Conservation (phyloP, 2,888 invertebrate species). For the Nipponacmea schrenckii region DNA sequence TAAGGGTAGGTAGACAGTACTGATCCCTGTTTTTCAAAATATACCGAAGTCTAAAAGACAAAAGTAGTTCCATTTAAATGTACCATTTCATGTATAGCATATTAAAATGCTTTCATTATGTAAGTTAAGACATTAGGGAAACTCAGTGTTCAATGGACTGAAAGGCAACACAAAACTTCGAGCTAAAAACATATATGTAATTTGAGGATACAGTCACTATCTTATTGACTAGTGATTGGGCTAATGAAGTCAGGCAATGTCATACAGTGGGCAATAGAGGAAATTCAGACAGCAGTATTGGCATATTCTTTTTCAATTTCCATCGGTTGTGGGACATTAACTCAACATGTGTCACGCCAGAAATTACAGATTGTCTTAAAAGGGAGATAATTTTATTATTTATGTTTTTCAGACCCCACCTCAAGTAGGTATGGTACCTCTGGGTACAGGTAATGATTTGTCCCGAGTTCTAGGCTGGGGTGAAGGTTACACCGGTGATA, state of each 20-base stretch:
- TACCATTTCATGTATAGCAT: not conserved
- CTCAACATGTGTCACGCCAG: too few species aligned
- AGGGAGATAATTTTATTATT: not conserved
- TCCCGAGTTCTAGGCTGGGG: constrained; percentile 92
- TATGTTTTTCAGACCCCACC: constrained; percentile 74
- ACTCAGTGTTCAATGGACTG: too few species aligned
- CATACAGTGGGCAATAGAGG: not conserved
- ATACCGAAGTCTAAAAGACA: too few species aligned
- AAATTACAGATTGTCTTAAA: not conserved
- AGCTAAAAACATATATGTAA: too few species aligned
- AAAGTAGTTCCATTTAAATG: not conserved
- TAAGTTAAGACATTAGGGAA: not conserved
- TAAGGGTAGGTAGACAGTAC: constrained; percentile 73
- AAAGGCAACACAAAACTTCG: not conserved
- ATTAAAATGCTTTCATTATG: not conserved
- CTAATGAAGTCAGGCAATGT: not conserved
- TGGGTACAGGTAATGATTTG: constrained; percentile 96
- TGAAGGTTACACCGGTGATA: constrained; percentile 77
- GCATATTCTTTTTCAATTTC: too few species aligned
- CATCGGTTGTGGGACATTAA: too few species aligned
- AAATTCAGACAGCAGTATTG: too few species aligned
- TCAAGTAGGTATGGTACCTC: constrained; percentile 84
- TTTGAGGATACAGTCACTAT: too few species aligned
- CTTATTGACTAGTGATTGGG: too few species aligned
- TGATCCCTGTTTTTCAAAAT: not conserved